Conservation (phyloP, 2,113 vertebrate species). For the Paratilapia polleni region DNA sequence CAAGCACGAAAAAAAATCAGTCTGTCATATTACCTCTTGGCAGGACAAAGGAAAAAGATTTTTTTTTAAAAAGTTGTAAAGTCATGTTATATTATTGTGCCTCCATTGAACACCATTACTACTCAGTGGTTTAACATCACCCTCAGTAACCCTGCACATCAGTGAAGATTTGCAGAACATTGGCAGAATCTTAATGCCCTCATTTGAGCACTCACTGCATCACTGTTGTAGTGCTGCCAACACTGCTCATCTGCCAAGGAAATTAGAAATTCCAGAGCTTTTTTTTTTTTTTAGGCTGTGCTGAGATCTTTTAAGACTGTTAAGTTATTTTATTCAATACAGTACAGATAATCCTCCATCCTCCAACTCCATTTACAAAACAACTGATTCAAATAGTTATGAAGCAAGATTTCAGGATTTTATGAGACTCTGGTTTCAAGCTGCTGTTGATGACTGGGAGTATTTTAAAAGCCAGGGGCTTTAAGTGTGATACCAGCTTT, state of each 20-base stretch:
- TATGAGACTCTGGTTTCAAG: slow-evolving; percentile 23
- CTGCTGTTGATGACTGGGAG: slow-evolving; percentile 45
- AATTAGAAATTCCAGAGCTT: slow-evolving; percentile 24
- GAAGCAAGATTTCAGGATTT: slow-evolving; percentile 15
- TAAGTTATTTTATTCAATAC: slow-evolving; percentile 37
- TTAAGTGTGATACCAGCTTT: slow-evolving; percentile 32
- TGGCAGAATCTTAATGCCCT: slow-evolving; percentile 53
- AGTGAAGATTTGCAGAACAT: slow-evolving; percentile 26
- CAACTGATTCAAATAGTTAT: slow-evolving; percentile 3
- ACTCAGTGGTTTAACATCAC: slow-evolving; percentile 39
- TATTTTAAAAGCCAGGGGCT: slow-evolving; percentile 35
- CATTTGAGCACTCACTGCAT: slow-evolving; percentile 33
- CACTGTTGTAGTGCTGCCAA: slow-evolving; percentile 31
- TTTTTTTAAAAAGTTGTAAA: slow-evolving; percentile 8
- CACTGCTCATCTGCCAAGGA: slow-evolving; percentile 45
- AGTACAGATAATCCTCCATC: slow-evolving; percentile 39
- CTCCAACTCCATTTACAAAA: slow-evolving; percentile 40
- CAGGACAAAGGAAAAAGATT: slow-evolving; percentile 7
- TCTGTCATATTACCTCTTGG: slow-evolving; percentile 12
- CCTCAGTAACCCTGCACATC: slow-evolving; percentile 28
- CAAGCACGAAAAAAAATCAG: background rate
- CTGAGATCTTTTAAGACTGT: slow-evolving; percentile 3
- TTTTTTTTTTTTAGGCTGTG: background rate
- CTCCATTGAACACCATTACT: slow-evolving; percentile 23
- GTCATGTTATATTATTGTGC: slow-evolving; percentile 28